Conservation (phyloP, 2,888 invertebrate genomes). For the Harpalus rufipes region DNA sequence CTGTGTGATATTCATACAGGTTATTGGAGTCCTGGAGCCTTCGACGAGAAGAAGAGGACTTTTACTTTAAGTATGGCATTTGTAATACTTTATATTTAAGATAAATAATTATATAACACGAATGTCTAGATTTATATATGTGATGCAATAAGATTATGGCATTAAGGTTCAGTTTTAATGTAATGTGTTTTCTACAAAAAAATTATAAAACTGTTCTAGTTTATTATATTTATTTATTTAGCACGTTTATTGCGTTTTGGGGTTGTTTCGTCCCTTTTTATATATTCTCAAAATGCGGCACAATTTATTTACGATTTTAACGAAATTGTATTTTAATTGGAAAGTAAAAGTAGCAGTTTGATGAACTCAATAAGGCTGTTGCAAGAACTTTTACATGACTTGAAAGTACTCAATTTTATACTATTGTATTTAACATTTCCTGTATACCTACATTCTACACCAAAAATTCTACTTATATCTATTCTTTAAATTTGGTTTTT, state of each 20-base stretch:
- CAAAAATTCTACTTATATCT: no score
- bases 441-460: no score
- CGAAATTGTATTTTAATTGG: no score
- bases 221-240: neutral
- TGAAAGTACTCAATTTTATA: no score
- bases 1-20: conserved; percentile 63
- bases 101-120: conserved; percentile 21
- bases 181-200: conserved; percentile 58
- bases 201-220: neutral
- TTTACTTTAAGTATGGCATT: conserved; percentile 41
- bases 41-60: conserved; percentile 43
- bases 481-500: no score
- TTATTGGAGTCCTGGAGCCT: conserved; percentile 41
- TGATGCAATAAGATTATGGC: conserved; percentile 60
- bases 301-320: no score
- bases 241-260: neutral
- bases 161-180: conserved; percentile 35
- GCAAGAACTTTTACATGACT: no score
- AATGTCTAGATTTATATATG: conserved; percentile 23
- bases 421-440: no score
- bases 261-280: no score
- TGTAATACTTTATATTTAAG: conserved; percentile 29
- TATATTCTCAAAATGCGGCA: no score
- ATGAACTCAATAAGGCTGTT: no score
- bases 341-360: no score